Percentiles rank a stretch among this genome's conserved stretches.
These are phyloP conservation scores for Ctenicera cuprea DNA, from an alignment of 2,888 invertebrate species.

Conservation along the genomic window DNA sequence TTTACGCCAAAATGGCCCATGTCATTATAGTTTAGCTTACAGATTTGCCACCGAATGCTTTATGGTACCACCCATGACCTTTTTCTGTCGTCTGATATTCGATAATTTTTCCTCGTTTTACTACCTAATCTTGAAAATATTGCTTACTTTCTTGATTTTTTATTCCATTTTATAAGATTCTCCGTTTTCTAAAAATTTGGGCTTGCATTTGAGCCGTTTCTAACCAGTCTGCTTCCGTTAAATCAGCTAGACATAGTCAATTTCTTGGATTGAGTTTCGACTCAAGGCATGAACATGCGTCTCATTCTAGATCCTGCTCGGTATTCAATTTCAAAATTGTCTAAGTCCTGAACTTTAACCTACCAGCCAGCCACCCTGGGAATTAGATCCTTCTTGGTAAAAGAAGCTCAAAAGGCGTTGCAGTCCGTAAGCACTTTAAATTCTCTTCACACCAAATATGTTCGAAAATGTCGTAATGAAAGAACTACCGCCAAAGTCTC, in stretches of 20 bases:
- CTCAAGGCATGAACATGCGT: slow-evolving; percentile 55
- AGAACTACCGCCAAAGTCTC: slow-evolving; percentile 56
- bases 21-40: slow-evolving; percentile 37
- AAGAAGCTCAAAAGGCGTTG: slow-evolving; percentile 54
- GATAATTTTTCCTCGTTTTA: slow-evolving; percentile 53
- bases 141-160: slow-evolving; percentile 27
- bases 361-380: slow-evolving; percentile 64
- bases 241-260: slow-evolving; percentile 40
- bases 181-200: slow-evolving; percentile 46
- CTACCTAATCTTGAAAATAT: slow-evolving; percentile 32
- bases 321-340: slow-evolving; percentile 61
- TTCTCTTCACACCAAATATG: slow-evolving; percentile 54
- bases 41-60: slow-evolving; percentile 51
- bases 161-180: not conserved
- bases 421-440: slow-evolving; percentile 60
- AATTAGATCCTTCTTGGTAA: slow-evolving; percentile 56
- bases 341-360: slow-evolving; percentile 62
- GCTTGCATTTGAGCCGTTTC: slow-evolving; percentile 56
- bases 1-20: slow-evolving; percentile 37
- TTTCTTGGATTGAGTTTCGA: slow-evolving; percentile 32
- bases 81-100: slow-evolving; percentile 48
- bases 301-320: slow-evolving; percentile 62
- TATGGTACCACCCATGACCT: slow-evolving; percentile 54
- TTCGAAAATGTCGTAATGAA: slow-evolving; percentile 54
- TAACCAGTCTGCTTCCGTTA: slow-evolving; percentile 57